These are phyloP conservation scores for Artibeus jamaicensis DNA, from an alignment of 2,797 vertebrate genomes.

Conservation along the genomic window DNA sequence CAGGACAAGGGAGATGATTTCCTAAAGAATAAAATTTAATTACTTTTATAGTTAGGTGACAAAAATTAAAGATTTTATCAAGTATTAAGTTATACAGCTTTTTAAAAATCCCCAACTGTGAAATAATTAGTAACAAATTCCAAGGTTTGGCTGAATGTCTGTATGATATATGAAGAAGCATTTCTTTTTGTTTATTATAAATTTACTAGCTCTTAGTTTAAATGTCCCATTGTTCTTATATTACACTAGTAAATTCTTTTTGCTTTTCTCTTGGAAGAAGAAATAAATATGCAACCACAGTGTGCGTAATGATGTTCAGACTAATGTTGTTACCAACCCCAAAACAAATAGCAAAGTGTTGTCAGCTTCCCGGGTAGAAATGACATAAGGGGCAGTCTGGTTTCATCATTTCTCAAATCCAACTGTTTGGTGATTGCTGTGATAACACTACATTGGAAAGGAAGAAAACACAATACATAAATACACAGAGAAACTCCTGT, in stretches of 20 bases:
- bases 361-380: constrained; percentile 43
- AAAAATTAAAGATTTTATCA: constrained; percentile 53
- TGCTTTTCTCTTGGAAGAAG: constrained; percentile 49
- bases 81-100: constrained; percentile 30
- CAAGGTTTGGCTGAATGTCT: neutral
- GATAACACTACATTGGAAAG: constrained; percentile 17
- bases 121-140: constrained; percentile 55
- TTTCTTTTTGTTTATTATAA: constrained; percentile 56
- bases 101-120: neutral
- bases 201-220: constrained; percentile 59
- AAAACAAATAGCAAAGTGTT: constrained; percentile 60
- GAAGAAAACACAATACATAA: constrained; percentile 31
- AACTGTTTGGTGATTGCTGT: constrained; percentile 62
- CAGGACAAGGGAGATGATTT: neutral
- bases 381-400: constrained; percentile 16
- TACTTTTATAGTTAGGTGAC: constrained; percentile 49
- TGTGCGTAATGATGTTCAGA: constrained; percentile 58
- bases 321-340: constrained; percentile 26
- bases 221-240: constrained; percentile 62
- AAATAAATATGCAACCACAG: constrained; percentile 48
- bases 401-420: constrained; percentile 51
- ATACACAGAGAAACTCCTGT: constrained; percentile 12
- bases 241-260: constrained; percentile 67
- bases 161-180: neutral
- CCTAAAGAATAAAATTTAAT: constrained; percentile 34